Evolutionary conservation across 2,888 invertebrate genomes (phyloP).

Genomic region (Neoitamus cyanurus): DNA sequence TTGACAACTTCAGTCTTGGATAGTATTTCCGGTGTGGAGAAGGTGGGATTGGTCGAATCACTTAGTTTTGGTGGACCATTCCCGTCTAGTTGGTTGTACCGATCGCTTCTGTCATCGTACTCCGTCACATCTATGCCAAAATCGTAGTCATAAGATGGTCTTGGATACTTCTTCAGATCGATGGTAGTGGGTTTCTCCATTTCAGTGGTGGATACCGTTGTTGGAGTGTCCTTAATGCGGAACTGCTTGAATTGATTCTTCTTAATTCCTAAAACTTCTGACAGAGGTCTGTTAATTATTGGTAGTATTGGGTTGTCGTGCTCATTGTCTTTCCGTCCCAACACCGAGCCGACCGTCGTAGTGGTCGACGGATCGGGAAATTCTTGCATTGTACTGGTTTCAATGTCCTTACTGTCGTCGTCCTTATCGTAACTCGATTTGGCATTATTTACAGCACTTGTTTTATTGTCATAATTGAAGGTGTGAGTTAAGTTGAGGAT

Average conservation of each 20-base stretch:
- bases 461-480: slow-evolving; percentile 59
- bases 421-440: slow-evolving; percentile 53
- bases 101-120: slow-evolving; percentile 60
- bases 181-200: slow-evolving; percentile 34
- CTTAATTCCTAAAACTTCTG: slow-evolving; percentile 66
- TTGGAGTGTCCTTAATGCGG: slow-evolving; percentile 62
- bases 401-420: slow-evolving; percentile 52
- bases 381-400: slow-evolving; percentile 54
- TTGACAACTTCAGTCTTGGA: slow-evolving; percentile 66
- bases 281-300: slow-evolving; percentile 66
- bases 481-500: slow-evolving; percentile 63
- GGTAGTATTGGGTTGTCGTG: slow-evolving; percentile 62
- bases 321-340: not conserved
- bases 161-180: slow-evolving; percentile 34
- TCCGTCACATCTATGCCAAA: slow-evolving; percentile 64
- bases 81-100: slow-evolving; percentile 42
- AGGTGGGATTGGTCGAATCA: slow-evolving; percentile 47
- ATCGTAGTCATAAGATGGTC: slow-evolving; percentile 62
- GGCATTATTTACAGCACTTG: slow-evolving; percentile 56
- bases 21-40: slow-evolving; percentile 56
- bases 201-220: slow-evolving; percentile 56
- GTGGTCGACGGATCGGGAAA: slow-evolving; percentile 45
- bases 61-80: slow-evolving; percentile 10
- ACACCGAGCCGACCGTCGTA: slow-evolving; percentile 14
- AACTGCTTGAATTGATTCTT: slow-evolving; percentile 67